Base-by-base conservation (phyloP, 2,888 invertebrate species). In the Mesorhabditis spiculigera region DNA sequence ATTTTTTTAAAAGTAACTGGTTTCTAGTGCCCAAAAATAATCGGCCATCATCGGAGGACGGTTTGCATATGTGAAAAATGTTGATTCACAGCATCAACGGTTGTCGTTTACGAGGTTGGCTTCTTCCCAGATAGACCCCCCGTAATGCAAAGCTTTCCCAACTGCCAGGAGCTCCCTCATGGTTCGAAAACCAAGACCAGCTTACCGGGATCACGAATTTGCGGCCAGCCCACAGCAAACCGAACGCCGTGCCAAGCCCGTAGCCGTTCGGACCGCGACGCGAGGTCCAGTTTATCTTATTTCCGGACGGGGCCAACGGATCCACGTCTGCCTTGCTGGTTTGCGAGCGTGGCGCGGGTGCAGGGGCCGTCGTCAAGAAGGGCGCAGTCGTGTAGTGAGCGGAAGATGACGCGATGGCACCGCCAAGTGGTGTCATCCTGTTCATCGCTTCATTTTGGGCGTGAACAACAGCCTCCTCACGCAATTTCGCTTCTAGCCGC, bases 231-330 rank as follows among this genome's bases (percentile, higher is more conserved):
- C 58, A n/a, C n/a, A 50, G 10, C n/a, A 50, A n/a, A 50, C 58
- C 58, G 58, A 50, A 50, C 8, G 58, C 58, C 8, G 58, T 50
- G 58, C 58, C 58, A 10, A 50, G n/a, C n/a, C 58, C 58, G 58
- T 50, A 50, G 10, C 58, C 58, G n/a, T 50, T 50, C 58, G n/a
- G 10, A n/a, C 58, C 58, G 8, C n/a, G 8, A 13, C 58, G 58
- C 8, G 10, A 13, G 8, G 58, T 50, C 58, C 58, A 50, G 10
- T 13, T 50, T n/a, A 50, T n/a, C n/a, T 50, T 50, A 28, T 28
- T 28, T 1, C 28, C 28, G 28, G 28, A 28, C 28, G 28, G 28
- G 28, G 28, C 28, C 28, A 28, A 28, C 28, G 28, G 28, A 28
- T 28, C 28, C 28, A 28, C 28, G 28, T 28, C 28, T 28, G 28